A percentile compares a stretch with the other conserved stretches of the same genome.
Conservation (phyloP, 2,797 vertebrate genomes). For the Peromyscus attwateri region DNA sequence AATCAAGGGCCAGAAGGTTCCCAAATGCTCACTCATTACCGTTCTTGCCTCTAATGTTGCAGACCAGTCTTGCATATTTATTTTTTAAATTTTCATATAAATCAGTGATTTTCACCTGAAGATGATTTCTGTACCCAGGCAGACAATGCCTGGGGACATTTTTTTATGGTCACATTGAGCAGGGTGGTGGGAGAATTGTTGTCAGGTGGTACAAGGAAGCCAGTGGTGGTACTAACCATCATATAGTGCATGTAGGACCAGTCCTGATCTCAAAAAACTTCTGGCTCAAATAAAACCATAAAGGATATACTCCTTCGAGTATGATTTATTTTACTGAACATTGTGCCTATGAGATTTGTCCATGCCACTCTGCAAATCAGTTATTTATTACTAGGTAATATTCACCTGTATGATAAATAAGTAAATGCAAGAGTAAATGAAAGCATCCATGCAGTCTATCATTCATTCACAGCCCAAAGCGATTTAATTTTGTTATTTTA, state of each 20-base stretch:
- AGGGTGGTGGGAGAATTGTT: accelerated
- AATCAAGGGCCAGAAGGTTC: background rate
- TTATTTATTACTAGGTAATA: background rate
- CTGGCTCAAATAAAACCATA: background rate
- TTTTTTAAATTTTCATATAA: background rate
- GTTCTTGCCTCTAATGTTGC: background rate
- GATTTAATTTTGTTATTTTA: background rate
- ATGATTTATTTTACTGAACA: background rate
- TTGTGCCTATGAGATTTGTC: background rate
- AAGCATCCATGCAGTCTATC: background rate
- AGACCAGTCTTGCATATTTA: background rate
- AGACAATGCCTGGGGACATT: background rate
- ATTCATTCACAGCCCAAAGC: background rate
- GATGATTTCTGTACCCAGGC: background rate
- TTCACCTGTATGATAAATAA: background rate
- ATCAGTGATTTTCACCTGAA: background rate
- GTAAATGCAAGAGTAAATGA: background rate
- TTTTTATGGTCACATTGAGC: background rate
- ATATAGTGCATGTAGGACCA: background rate
- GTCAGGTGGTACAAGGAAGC: background rate
- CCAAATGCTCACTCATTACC: background rate
- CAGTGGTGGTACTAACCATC: background rate
- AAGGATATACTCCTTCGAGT: background rate
- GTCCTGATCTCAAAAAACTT: background rate
- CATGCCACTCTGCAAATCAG: background rate